These are phyloP conservation scores for Macaca nemestrina DNA, from an alignment of 2,113 vertebrate species.

Conservation along the genomic window DNA sequence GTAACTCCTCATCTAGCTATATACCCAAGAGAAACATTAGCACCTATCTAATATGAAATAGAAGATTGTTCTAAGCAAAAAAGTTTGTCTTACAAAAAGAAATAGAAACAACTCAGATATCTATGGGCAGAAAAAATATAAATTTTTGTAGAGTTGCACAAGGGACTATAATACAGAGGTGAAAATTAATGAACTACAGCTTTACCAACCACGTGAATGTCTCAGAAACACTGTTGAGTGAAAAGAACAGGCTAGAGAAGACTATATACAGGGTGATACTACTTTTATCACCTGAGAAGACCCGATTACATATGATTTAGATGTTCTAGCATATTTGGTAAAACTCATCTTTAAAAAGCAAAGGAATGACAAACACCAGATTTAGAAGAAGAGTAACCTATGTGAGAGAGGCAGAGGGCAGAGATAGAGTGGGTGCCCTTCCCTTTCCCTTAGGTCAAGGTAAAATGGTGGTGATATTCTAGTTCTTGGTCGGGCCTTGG, in stretches of 20 bases:
- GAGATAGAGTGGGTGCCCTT: not conserved
- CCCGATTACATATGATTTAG: not conserved
- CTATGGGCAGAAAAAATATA: not conserved
- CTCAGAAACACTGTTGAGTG: not conserved
- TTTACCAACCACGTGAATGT: not conserved
- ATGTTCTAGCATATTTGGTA: not conserved
- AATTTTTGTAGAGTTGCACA: not conserved
- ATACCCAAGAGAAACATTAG: not conserved
- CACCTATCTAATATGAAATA: not conserved
- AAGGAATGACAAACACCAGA: not conserved
- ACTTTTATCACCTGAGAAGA: not conserved
- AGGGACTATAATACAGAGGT: not conserved
- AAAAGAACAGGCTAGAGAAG: not conserved
- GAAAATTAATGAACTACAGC: not conserved
- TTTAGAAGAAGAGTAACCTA: not conserved
- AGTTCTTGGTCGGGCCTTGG: not conserved
- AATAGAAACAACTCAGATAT: not conserved
- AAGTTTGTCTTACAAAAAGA: not conserved
- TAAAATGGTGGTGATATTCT: not conserved
- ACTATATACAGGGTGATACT: not conserved
- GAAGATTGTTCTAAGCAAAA: not conserved
- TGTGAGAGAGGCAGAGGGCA: not conserved
- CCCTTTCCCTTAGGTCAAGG: not conserved
- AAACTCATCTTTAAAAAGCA: slow-evolving; percentile 30
- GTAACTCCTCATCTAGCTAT: not conserved